Evolutionary conservation across 92 coral and sea anemone genomes (phyloP).

Genomic region (Actinernus sp.): DNA sequence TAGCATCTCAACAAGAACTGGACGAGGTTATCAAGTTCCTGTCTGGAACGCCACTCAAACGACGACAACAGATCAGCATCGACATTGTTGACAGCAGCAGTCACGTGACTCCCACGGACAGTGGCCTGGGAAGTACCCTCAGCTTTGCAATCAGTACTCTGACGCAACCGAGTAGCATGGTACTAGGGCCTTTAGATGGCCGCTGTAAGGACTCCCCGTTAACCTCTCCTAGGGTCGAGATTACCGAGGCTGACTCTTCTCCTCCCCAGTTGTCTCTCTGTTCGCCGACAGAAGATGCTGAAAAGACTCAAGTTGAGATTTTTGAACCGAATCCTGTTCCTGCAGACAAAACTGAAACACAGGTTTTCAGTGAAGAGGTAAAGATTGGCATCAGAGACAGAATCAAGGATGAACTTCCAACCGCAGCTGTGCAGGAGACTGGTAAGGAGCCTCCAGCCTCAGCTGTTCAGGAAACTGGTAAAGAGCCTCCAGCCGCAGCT

Average conservation of each 20-base stretch:
- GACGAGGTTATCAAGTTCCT: conserved; percentile 97
- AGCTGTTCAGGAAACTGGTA: too few species aligned
- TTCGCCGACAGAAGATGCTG: too few species aligned
- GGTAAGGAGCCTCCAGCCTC: too few species aligned
- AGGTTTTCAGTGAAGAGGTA: too few species aligned
- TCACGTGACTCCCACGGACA: conserved; percentile 85
- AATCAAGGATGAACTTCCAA: not conserved
- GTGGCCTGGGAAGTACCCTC: conserved; percentile 85
- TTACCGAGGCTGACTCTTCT: conserved; percentile 2
- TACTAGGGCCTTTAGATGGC: too few species aligned
- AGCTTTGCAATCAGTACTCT: conserved; percentile 70
- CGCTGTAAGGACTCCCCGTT: not conserved
- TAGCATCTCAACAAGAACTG: conserved; percentile 97
- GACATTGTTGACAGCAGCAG: conserved; percentile 71
- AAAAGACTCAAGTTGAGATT: too few species aligned
- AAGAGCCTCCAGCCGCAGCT: not conserved
- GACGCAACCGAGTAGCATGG: conserved; percentile 34
- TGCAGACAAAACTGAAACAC: too few species aligned
- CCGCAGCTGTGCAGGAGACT: too few species aligned
- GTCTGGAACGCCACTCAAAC: conserved; percentile 86
- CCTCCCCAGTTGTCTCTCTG: too few species aligned
- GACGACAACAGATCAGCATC: conserved; percentile 55
- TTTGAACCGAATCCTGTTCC: too few species aligned
- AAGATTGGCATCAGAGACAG: too few species aligned
- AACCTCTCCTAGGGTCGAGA: conserved; percentile 13